Evolutionary conservation across 2,797 vertebrate species (phyloP).

Genomic region (Lophius americanus): DNA sequence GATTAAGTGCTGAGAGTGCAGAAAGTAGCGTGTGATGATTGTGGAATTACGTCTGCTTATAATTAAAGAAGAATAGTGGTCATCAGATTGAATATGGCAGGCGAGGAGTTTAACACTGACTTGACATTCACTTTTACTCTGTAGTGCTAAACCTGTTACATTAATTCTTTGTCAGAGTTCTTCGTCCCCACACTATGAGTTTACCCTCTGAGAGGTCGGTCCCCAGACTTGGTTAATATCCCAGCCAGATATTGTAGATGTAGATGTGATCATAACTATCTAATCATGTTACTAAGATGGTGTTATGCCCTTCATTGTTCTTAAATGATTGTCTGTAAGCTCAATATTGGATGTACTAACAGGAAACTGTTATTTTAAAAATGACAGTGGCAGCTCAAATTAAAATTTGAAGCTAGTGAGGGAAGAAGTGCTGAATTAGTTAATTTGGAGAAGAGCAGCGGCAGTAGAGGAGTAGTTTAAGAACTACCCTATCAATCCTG

Average conservation of each 20-base stretch:
- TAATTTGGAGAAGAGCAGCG: constrained; percentile 41
- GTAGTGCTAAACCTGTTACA: constrained; percentile 57
- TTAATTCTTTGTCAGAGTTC: constrained; percentile 59
- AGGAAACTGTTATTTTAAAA: constrained; percentile 22
- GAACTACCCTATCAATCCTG: constrained; percentile 76
- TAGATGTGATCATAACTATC: too few relatives aligned
- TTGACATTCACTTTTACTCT: constrained; percentile 49
- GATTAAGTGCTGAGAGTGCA: too few relatives aligned
- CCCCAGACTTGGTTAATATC: constrained; percentile 27
- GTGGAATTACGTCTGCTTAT: neutral
- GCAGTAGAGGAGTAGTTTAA: constrained; percentile 52
- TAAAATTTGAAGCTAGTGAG: constrained; percentile 41
- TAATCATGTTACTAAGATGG: neutral
- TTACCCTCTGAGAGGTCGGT: constrained; percentile 60
- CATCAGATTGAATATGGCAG: constrained; percentile 26
- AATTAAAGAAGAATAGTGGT: constrained; percentile 26
- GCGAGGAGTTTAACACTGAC: constrained; percentile 20
- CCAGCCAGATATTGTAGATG: too few relatives aligned
- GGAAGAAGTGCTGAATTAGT: constrained; percentile 69
- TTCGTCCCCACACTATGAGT: constrained; percentile 17
- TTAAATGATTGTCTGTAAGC: constrained; percentile 14
- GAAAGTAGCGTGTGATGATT: too few relatives aligned
- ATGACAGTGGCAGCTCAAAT: constrained; percentile 25
- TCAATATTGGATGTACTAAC: neutral
- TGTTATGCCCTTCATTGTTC: constrained; percentile 16